Evolutionary conservation across 1,140 invertebrate genomes (phyloP), one percentile per base, ranked within the genome.

Genomic region (Saccostrea cuccullata): DNA sequence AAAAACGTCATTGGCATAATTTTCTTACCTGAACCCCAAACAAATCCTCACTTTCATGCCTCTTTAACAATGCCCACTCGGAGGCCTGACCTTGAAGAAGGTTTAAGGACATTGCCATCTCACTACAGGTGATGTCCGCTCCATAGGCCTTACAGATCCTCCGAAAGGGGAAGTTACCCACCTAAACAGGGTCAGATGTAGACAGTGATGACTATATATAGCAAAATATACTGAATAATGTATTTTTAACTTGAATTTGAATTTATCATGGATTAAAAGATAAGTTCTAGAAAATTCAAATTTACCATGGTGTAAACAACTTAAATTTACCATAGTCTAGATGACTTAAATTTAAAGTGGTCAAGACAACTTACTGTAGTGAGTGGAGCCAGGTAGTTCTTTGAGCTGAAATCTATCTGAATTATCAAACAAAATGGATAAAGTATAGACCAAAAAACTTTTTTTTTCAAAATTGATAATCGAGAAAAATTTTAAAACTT

Each of bases 91-190:
- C 98, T 95, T 99, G 97, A 0, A 99, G 95, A 58, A 99, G 94
- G 70, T 97, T 96, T 88, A 96, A 97, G 87, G 97, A 97, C 93
- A 99, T 95, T 15, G 98, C 98, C 99, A 99, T 99, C 96, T 99
- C 99, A 40, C 98, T 97, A 94, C 99, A 99, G 0, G 99, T 99
- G 64, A 99, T 97, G 94, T 99, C 99, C 6, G 97, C 99, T 13
- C 99, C 99, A 94, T 96, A 98, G 92, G 97, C 97, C 94, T 99
- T 99, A 95, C 99, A 99, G 56, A 99, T 97, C 90, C 99, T 96
- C 77, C 99, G 96, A 94, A 99, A 99, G 17, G 99, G 99, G 84
- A 99, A 95, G 96, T 99, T 99, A 1, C 99, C 99, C 67, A 96
- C 95, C 95, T 95, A 64, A 70, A 92, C 87, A 20, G 85, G 40